Evolutionary conservation across 2,888 invertebrate species (phyloP), one percentile per base, ranked within the genome.

Genomic region (Eueremaeus valkanovi): DNA sequence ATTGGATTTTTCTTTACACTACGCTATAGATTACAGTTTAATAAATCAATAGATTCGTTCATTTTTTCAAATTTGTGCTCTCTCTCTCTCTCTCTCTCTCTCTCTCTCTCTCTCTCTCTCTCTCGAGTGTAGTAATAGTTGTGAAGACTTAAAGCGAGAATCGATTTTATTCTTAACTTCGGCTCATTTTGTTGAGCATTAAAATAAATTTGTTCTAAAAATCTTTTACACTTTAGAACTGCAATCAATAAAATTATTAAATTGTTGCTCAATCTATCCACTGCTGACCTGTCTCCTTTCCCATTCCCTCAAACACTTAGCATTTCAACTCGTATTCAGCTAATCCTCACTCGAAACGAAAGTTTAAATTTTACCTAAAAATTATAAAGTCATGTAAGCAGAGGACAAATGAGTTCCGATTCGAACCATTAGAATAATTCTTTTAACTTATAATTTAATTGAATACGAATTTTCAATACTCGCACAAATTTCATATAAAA

Each of bases 171-270:
- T 63, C 33, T 9, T 33, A 63, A 21, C 29, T 63, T 63, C 27
- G 33, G 33, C 63, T 63, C 36, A 63, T 63, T 63, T 63, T 63
- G 36, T 63, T 36, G 33, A 63, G 21, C 63, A 63, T 63, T 58
- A 63, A 63, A 63, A 63, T 63, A 63, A 63, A 63, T 29, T 36
- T 36, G 9, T 31, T 31, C 33, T 29, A 13, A 31, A 63, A 63
- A n/a, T 31, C 33, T 63, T 31, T 36, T 29, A 36, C 58, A 58
- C 58, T 58, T 58, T 63, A 31, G 18, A 63, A 3, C 18, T 3
- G 1, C n/a, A 31, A 21, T 63, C 36, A 63, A 63, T 63, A 29
- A 63, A 33, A 33, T 63, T 63, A 63, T 63, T 63, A 63, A 63
- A 29, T 58, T 58, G 58, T 58, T 58, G 58, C 58, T n/a, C n/a